Base-by-base conservation (phyloP, 2,888 invertebrate genomes). In the Dyspetes luteomarginatus region DNA sequence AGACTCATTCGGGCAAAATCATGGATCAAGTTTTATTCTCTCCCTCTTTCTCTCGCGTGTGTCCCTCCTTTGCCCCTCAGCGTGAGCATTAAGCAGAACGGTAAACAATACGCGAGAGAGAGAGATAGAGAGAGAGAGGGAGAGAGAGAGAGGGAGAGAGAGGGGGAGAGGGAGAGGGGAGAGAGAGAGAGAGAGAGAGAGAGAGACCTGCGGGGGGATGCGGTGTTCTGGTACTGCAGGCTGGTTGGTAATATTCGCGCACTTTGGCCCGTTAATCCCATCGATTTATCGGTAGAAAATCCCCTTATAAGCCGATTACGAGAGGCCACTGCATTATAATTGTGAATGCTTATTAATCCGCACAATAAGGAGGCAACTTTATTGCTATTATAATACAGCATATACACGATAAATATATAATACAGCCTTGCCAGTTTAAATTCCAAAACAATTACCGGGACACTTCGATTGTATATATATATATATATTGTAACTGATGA, bases 301-400 rank as follows among this genome's bases (percentile, higher is more conserved):
- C 82, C 71, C 82, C 58, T 15, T 41, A 28, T 86, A 87, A 89
- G 86, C 89, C 85, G 87, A 86, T 89, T 89, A 88, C 67, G 75
- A 73, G 75, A 73, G 83, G 78, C 82, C 84, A 82, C 72, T 80
- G 82, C 83, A 84, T 89, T 86, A 88, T 89, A 87, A 89, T 89
- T 86, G 83, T 79, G 81, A 78, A 75, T 83, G 83, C 86, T 89
- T 85, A 87, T 86, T 84, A 84, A 72, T 78, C 56, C 62, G 24
- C 65, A 58, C 78, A 87, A 86, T 82, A 81, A 73, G 28, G 56
- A 64, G 17, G 24, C 43, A 72, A 74, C 52, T 79, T 69, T 74
- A 41, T 41, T 62, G 9, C 65, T 48, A 68, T 56, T 60, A 79
- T 48, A 62, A 52, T 45, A 52, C 36, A 7, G 17, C 17, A 9